These are phyloP conservation scores for Priocnemis perturbator DNA, from an alignment of 2,888 invertebrate genomes.

Conservation along the genomic window DNA sequence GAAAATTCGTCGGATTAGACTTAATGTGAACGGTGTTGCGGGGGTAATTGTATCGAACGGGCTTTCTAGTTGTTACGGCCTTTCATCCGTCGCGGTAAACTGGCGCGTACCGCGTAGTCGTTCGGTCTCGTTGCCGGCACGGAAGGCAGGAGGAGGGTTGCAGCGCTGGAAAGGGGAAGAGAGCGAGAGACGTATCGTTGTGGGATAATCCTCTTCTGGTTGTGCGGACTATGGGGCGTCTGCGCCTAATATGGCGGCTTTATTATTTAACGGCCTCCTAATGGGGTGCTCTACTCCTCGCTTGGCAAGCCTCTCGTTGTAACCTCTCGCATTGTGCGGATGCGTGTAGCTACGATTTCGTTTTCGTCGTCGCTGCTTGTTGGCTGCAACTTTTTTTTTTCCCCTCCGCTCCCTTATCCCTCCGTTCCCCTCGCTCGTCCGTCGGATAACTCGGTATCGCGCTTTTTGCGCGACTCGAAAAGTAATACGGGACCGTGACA, in stretches of 20 bases:
- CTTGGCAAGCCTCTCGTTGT: constrained; percentile 17
- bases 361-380: constrained; percentile 3
- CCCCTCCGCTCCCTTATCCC: not conserved
- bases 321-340: constrained; percentile 30
- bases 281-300: constrained; percentile 58
- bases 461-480: not conserved
- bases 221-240: constrained; percentile 58
- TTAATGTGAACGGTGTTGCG: too few species aligned
- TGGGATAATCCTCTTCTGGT: constrained; percentile 66
- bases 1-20: too few species aligned
- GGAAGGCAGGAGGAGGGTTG: constrained; percentile 12
- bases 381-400: too few species aligned
- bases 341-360: constrained; percentile 26
- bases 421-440: not conserved
- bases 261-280: constrained; percentile 71
- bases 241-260: constrained; percentile 65
- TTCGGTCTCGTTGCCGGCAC: not conserved
- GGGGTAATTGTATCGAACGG: constrained; percentile 7
- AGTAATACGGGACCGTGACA: not conserved
- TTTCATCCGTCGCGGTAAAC: not conserved
- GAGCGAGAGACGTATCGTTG: constrained; percentile 62
- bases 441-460: not conserved
- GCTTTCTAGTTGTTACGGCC: not conserved
- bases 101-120: not conserved
- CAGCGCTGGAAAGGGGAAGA: constrained; percentile 29